Evolutionary conservation across 2,113 vertebrate species (phyloP).

Genomic region (Petrocephalus microphthalmus): DNA sequence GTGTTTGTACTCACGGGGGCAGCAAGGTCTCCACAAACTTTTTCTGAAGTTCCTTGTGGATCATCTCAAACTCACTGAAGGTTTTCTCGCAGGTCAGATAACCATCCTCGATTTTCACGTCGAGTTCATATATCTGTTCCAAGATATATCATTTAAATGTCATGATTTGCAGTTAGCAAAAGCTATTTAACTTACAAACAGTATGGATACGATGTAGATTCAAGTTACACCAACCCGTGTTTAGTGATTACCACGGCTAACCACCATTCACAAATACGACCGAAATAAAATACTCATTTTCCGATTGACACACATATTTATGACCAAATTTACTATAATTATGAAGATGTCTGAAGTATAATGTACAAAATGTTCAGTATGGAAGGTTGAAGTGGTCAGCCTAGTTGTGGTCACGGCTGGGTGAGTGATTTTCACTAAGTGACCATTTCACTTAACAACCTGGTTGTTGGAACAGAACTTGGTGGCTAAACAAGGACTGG

Average conservation of each 20-base stretch:
- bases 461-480: too few relatives aligned
- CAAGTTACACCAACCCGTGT: not conserved
- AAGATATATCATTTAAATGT: not conserved
- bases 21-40: slow-evolving; percentile 62
- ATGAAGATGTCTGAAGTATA: not conserved
- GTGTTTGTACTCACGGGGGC: slow-evolving; percentile 67
- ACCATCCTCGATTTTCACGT: slow-evolving; percentile 61
- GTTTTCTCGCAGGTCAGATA: slow-evolving; percentile 64
- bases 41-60: slow-evolving; percentile 73
- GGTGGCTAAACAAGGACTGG: too few relatives aligned
- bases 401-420: not conserved
- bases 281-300: not conserved
- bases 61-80: slow-evolving; percentile 64
- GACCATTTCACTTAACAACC: too few relatives aligned
- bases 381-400: not conserved
- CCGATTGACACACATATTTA: not conserved
- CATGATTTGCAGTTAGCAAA: not conserved
- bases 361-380: not conserved
- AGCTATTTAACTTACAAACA: not conserved
- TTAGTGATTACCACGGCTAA: not conserved
- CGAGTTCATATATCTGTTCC: slow-evolving; percentile 64
- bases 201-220: not conserved
- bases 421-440: too few relatives aligned
- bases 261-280: not conserved
- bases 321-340: not conserved